Evolutionary conservation across 1,140 invertebrate species (phyloP).

Genomic region (Drosophila saltans): DNA sequence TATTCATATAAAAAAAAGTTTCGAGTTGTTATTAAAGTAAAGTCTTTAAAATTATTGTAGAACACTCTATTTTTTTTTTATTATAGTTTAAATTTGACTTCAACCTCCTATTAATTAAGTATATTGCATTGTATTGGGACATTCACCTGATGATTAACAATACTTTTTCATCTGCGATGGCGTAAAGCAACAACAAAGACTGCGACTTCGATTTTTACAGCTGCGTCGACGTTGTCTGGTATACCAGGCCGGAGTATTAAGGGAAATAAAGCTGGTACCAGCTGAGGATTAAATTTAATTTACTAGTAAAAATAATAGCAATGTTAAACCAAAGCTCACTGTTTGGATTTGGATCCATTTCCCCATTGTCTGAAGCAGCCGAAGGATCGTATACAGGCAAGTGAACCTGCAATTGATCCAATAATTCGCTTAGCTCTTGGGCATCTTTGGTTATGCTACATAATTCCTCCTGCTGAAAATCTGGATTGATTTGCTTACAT

Average conservation of each 20-base stretch:
- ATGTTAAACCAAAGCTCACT: constrained; percentile 24
- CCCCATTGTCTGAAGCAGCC: constrained; percentile 77
- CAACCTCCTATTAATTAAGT: too few species aligned
- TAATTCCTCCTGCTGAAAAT: constrained; percentile 95
- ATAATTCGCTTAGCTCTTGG: constrained; percentile 89
- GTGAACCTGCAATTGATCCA: constrained; percentile 92
- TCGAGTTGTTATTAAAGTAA: too few species aligned
- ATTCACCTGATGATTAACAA: constrained; percentile 21
- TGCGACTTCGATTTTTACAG: constrained; percentile 65
- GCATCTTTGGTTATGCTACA: constrained; percentile 94
- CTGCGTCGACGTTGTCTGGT: constrained; percentile 56
- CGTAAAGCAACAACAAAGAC: constrained; percentile 60
- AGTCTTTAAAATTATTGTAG: too few species aligned
- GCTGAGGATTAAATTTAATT: constrained; percentile 14
- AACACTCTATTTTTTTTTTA: too few species aligned
- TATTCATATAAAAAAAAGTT: too few species aligned
- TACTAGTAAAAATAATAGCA: background rate
- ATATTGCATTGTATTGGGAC: too few species aligned
- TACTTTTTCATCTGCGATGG: constrained; percentile 35
- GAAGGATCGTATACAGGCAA: constrained; percentile 85
- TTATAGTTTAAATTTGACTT: too few species aligned
- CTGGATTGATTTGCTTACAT: constrained; percentile 93
- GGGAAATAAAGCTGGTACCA: constrained; percentile 42
- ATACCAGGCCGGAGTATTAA: constrained; percentile 63
- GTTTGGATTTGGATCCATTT: constrained; percentile 33